phyloP scores from a whole-genome alignment of 2,113 vertebrate species.

The Cettia cetti region DNA sequence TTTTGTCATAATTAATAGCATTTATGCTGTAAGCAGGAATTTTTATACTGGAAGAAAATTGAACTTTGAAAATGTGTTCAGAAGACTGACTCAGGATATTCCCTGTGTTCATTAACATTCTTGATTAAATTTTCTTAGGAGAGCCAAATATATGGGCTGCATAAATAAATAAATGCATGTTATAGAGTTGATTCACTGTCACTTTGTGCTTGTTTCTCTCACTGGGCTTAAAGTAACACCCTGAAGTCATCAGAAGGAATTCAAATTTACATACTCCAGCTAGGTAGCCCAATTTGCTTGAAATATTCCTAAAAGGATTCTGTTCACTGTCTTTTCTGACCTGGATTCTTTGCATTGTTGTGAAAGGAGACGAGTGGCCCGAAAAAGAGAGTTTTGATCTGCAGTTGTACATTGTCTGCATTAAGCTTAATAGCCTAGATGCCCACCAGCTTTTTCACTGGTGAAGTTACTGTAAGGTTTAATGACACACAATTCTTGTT shows the following conservation, averaged over 20 bases:
- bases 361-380: background rate
- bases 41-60: background rate
- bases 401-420: background rate
- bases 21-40: background rate
- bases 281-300: background rate
- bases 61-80: background rate
- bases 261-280: background rate
- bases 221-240: background rate
- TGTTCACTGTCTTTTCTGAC: background rate
- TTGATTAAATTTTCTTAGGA: constrained; percentile 3
- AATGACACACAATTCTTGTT: background rate
- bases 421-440: background rate
- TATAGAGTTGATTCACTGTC: background rate
- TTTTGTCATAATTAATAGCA: background rate
- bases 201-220: background rate
- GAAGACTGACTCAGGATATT: background rate
- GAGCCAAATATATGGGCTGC: background rate
- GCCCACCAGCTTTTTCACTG: background rate
- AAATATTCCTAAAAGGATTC: background rate
- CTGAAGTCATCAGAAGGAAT: background rate
- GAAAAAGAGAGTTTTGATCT: background rate
- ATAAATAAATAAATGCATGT: background rate
- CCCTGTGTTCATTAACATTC: background rate
- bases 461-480: background rate
- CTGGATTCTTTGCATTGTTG: background rate